A percentile compares a stretch with the other conserved stretches of the same genome.
Conservation (phyloP, 2,113 vertebrate genomes). For the Dromiciops gliroides region DNA sequence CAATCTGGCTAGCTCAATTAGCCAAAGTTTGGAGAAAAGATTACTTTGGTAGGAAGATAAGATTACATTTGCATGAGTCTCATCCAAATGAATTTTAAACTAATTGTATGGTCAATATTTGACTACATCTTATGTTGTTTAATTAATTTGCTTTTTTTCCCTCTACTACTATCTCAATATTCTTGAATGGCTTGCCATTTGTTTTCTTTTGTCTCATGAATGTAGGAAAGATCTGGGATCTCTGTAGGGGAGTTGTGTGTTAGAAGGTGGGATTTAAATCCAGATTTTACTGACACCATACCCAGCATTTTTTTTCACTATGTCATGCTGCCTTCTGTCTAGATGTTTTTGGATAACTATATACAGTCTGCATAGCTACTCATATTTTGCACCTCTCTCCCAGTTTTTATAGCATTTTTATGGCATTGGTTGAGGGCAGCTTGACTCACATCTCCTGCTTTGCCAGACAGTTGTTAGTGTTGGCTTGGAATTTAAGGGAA, state of each 20-base stretch:
- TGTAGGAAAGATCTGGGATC: not conserved
- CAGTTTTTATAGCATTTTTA: not conserved
- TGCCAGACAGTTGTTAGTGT: not conserved
- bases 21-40: not conserved
- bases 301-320: not conserved
- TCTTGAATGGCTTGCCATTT: not conserved
- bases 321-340: not conserved
- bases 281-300: not conserved
- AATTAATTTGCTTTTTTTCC: not conserved
- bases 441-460: not conserved
- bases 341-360: not conserved
- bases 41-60: not conserved
- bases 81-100: not conserved
- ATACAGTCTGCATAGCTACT: not conserved
- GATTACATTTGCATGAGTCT: not conserved
- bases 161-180: not conserved
- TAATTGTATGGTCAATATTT: not conserved
- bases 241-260: not conserved
- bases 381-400: not conserved
- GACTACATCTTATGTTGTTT: not conserved
- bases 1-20: not conserved
- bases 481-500: not conserved
- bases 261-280: not conserved
- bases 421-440: not conserved
- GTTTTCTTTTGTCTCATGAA: not conserved